Percentiles rank a stretch among this genome's conserved stretches.
These are phyloP conservation scores for Ceratosolen solmsi DNA, from an alignment of 1,140 invertebrate species.

Conservation along the genomic window DNA sequence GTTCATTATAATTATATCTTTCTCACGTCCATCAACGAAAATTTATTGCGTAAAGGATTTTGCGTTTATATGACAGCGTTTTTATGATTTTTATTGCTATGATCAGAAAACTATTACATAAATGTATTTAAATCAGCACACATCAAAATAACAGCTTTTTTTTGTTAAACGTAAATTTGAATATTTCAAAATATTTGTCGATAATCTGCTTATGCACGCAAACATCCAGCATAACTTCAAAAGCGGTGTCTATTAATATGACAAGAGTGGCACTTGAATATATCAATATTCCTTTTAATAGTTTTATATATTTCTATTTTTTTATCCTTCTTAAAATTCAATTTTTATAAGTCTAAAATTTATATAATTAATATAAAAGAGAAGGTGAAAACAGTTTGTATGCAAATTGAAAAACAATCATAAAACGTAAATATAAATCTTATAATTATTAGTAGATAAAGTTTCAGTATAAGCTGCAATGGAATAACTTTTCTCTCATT, in stretches of 20 bases:
- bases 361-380: not conserved
- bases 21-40: conserved; percentile 31
- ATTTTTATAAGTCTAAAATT: not conserved
- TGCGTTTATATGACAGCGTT: not conserved
- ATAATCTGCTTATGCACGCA: conserved; percentile 2
- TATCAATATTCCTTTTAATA: not conserved
- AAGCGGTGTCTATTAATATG: conserved; percentile 4
- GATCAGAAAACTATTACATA: conserved; percentile 14
- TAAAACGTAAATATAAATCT: not conserved
- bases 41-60: conserved; percentile 18
- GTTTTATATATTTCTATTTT: not conserved
- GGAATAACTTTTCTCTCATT: not conserved
- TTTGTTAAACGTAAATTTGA: not conserved
- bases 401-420: not conserved
- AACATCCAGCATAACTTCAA: not conserved
- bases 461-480: not conserved
- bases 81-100: not conserved
- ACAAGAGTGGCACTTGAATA: not conserved
- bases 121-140: not conserved
- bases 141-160: not conserved
- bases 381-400: not conserved
- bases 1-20: conserved; percentile 14
- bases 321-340: not conserved
- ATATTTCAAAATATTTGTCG: not conserved
- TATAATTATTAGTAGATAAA: not conserved